Evolutionary conservation across 2,797 vertebrate genomes (phyloP).

Genomic region (Chiloscyllium punctatum): DNA sequence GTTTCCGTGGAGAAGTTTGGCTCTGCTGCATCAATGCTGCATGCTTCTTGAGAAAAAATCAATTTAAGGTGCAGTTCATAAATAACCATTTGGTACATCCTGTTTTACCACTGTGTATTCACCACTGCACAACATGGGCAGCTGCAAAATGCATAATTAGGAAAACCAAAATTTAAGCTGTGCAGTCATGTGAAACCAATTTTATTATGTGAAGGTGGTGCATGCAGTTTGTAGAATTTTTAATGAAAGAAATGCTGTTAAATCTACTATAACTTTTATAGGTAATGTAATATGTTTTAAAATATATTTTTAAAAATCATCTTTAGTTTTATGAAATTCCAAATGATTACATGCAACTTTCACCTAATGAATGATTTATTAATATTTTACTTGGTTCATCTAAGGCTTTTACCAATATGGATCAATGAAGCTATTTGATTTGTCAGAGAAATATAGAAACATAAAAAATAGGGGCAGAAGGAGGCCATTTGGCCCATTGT

Average conservation of each 20-base stretch:
- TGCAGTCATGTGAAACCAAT: not conserved
- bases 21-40: not conserved
- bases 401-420: not conserved
- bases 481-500: too few species aligned
- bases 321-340: slow-evolving; percentile 8
- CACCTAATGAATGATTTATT: not conserved
- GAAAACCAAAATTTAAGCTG: not conserved
- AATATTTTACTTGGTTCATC: not conserved
- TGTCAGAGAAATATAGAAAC: not conserved
- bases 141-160: not conserved
- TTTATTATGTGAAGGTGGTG: not conserved
- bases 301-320: not conserved
- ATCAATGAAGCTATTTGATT: not conserved
- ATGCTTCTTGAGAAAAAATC: not conserved
- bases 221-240: not conserved
- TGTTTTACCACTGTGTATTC: not conserved
- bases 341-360: not conserved
- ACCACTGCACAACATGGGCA: too few species aligned
- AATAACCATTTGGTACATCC: not conserved
- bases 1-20: not conserved
- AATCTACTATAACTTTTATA: too few species aligned
- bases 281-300: slow-evolving; percentile 1
- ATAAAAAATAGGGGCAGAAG: too few species aligned
- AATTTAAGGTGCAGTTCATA: not conserved
- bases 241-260: not conserved